Base-by-base conservation (phyloP, 2,888 invertebrate species). In the Lobophora halterata region DNA sequence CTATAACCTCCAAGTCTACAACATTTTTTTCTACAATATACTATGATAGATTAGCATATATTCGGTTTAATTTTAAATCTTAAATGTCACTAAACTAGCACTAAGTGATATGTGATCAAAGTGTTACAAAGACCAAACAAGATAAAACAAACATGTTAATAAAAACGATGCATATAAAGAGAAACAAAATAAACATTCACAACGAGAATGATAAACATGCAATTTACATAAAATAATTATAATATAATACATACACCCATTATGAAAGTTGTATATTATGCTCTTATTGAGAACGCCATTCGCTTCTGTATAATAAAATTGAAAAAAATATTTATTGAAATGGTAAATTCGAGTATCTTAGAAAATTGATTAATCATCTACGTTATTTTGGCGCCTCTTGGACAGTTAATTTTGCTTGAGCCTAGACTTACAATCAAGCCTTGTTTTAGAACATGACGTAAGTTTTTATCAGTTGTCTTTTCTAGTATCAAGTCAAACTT, bases 221-320 rank as follows among this genome's bases (percentile, higher is more conserved):
- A 3, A n/a, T 7, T 12, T 13, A 25, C 21, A 29, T 19, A 35
- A 8, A 25, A 21, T 26, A 5, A 20, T 48, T 59, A 55, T 37
- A 64, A 62, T 65, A 64, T 61, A 62, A 74, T 86, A 86, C 83
- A 86, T 87, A 87, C 86, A 85, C 67, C 82, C 78, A 72, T 85
- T 86, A 76, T 65, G 69, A 78, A 69, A 80, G 73, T 79, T 79
- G 83, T 81, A 80, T 73, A 79, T 70, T 71, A 77, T 71, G 65
- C 73, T 78, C 79, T 83, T 85, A 86, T 81, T 65, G 55, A 78
- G 68, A 58, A 78, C 86, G 61, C 87, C 87, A 65, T 85, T 86
- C 55, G 75, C 54, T 68, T 82, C 86, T 87, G 85, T 75, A 61
- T 64, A 63, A 71, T 71, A 71, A 71, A 72, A 75, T 67, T 48